Base-by-base conservation (phyloP, 2,888 invertebrate species). In the Tachina lurida region DNA sequence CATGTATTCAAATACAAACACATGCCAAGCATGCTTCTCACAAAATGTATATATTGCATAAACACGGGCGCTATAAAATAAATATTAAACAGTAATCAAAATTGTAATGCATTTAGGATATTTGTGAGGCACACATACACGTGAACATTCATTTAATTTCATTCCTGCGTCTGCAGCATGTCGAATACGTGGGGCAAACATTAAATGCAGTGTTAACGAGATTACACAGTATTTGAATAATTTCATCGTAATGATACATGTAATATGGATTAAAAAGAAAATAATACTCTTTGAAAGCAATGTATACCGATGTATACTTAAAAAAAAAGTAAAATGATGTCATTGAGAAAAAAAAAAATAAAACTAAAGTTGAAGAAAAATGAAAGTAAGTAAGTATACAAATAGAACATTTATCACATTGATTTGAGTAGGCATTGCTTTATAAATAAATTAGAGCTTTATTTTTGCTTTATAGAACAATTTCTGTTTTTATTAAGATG, bases 121-220 rank as follows among this genome's bases (percentile, higher is more conserved):
- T 39, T 13, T 52, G 15, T 10, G 19, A 17, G 8, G 10, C 22
- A 12, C 2, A 19, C 41, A 70, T 12, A n/a, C 22, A 63, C 13
- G 22, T 15, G 22, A 7, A 58, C 31, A n/a, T 31, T 7, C 39
- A 52, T 19, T 7, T n/a, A 60, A 22, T 15, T 45, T n/a, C 10
- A 22, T 65, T 31, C 22, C 15, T 43, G 39, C 39, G 43, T 43
- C 9, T 70, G 10, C 43, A 19, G 41, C 43, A 43, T 10, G 52
- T 31, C 39, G 52, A 22, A 67, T 17, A 58, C 73, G 58, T 80
- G 67, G 65, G 31, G 58, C 67, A 80, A 80, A 74, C 49, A 73
- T 73, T 80, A 65, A 56, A 80, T 65, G 49, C 56, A 65, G 62
- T 85, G 78, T 78, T 85, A 85, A 85, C 78, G 78, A 85, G 85